A percentile compares a stretch with the other conserved stretches of the same genome.
These are phyloP conservation scores for Nerophis ophidion DNA, from an alignment of 2,113 vertebrate species.

Conservation along the genomic window DNA sequence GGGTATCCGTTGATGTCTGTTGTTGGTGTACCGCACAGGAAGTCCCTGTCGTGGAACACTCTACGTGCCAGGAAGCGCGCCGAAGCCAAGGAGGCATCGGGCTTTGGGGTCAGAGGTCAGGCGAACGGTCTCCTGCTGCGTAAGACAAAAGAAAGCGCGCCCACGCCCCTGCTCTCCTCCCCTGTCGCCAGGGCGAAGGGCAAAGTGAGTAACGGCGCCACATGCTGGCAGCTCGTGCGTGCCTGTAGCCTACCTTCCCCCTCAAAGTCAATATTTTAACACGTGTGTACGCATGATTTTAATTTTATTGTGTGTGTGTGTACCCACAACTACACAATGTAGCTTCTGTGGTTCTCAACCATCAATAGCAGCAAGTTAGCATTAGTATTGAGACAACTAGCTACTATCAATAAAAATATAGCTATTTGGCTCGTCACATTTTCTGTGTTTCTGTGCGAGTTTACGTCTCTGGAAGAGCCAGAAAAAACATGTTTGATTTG, in stretches of 20 bases:
- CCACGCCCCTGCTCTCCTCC: constrained; percentile 68
- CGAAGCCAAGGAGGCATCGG: constrained; percentile 78
- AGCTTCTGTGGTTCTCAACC: constrained; percentile 37
- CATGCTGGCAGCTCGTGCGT: constrained; percentile 39
- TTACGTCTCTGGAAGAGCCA: too few relatives aligned
- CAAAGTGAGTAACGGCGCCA: constrained; percentile 87
- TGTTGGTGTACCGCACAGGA: constrained; percentile 86
- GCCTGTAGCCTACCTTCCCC: constrained; percentile 20
- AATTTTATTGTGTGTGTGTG: constrained; percentile 5
- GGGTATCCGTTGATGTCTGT: constrained; percentile 76
- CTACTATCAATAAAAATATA: too few relatives aligned
- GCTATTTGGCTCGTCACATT: too few relatives aligned
- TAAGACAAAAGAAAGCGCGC: constrained; percentile 82
- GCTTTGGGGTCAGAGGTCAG: constrained; percentile 80
- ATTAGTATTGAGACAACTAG: too few relatives aligned
- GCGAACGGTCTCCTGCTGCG: constrained; percentile 84
- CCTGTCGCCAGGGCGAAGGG: constrained; percentile 80
- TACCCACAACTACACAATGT: constrained; percentile 12
- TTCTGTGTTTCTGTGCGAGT: too few relatives aligned
- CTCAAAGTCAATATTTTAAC: constrained; percentile 12
- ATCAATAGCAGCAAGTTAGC: neutral
- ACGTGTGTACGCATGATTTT: constrained; percentile 7
- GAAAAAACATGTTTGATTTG: too few relatives aligned
- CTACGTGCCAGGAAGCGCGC: constrained; percentile 96
- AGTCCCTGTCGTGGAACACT: constrained; percentile 99